Evolutionary conservation across 1,140 invertebrate species (phyloP).

Genomic region (Tyrophagus putrescentiae): DNA sequence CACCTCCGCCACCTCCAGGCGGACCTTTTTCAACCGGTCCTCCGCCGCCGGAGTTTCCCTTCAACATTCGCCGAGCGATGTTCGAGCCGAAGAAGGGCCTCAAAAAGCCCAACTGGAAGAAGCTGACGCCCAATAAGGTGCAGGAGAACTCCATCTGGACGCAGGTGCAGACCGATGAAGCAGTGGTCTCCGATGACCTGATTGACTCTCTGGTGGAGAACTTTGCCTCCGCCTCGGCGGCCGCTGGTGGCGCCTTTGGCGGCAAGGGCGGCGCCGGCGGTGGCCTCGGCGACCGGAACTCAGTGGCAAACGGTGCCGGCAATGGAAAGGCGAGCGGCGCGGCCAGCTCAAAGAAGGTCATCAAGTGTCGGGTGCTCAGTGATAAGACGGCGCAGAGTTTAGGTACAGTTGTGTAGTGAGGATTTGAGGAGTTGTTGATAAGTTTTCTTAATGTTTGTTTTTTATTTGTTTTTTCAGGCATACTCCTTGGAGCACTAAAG

Average conservation of each 20-base stretch:
- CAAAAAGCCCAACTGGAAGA: slow-evolving; percentile 48
- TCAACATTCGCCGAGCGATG: slow-evolving; percentile 72
- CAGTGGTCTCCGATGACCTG: slow-evolving; percentile 58
- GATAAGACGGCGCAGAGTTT: slow-evolving; percentile 85
- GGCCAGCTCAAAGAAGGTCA: slow-evolving; percentile 49
- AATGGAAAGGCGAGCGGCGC: neutral
- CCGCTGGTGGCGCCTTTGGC: neutral
- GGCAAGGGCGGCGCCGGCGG: neutral
- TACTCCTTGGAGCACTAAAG: slow-evolving; percentile 74
- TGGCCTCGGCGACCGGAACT: neutral
- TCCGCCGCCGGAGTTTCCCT: slow-evolving; percentile 45
- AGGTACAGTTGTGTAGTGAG: slow-evolving; percentile 36
- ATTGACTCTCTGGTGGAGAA: slow-evolving; percentile 60
- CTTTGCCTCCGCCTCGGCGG: slow-evolving; percentile 66
- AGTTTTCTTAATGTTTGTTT: neutral
- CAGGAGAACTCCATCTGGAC: slow-evolving; percentile 93
- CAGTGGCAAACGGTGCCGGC: neutral
- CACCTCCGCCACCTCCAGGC: slow-evolving; percentile 37
- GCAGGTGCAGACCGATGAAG: slow-evolving; percentile 70
- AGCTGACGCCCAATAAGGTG: slow-evolving; percentile 65
- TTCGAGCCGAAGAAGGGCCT: slow-evolving; percentile 67
- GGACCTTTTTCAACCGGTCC: slow-evolving; percentile 30
- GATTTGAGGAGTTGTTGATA: neutral
- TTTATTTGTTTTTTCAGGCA: slow-evolving; percentile 38
- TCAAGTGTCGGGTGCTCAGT: slow-evolving; percentile 79